Percentiles rank a stretch among this genome's conserved stretches.
phyloP scores from a whole-genome alignment of 2,797 vertebrate species.

The Buphagus erythrorhynchus region DNA sequence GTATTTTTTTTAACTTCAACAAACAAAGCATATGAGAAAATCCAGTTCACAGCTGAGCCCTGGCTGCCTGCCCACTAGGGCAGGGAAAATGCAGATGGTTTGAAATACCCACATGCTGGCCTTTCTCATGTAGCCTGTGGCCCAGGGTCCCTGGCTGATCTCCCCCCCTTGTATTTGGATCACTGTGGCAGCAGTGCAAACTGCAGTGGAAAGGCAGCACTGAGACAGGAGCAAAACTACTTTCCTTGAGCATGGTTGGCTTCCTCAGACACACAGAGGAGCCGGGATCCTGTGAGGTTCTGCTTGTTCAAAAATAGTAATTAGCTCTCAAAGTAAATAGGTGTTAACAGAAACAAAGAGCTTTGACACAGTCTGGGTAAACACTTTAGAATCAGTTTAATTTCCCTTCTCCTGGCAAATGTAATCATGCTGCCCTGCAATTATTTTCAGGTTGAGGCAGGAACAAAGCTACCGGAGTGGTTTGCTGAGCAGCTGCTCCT shows the following conservation, averaged over 20 bases:
- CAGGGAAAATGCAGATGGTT: slow-evolving; percentile 48
- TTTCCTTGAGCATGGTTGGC: rapidly evolving
- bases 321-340: slow-evolving; percentile 35
- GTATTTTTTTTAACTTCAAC: neutral
- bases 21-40: slow-evolving; percentile 60
- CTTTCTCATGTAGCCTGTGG: neutral
- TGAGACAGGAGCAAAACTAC: neutral
- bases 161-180: rapidly evolving
- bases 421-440: neutral
- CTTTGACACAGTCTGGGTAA: neutral
- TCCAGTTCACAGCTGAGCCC: slow-evolving; percentile 52
- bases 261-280: neutral
- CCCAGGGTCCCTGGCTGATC: neutral
- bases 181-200: neutral
- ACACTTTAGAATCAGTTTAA: slow-evolving; percentile 17
- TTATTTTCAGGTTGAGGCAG: neutral
- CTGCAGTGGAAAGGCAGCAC: neutral
- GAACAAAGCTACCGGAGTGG: rapidly evolving
- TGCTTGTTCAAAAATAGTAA: neutral
- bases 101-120: neutral
- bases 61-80: slow-evolving; percentile 65
- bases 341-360: slow-evolving; percentile 48
- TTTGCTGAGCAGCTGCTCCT: neutral
- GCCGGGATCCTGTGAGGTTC: neutral
- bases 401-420: slow-evolving; percentile 10